Conservation (phyloP, 2,113 vertebrate genomes). For the Tragelaphus strepsiceros region DNA sequence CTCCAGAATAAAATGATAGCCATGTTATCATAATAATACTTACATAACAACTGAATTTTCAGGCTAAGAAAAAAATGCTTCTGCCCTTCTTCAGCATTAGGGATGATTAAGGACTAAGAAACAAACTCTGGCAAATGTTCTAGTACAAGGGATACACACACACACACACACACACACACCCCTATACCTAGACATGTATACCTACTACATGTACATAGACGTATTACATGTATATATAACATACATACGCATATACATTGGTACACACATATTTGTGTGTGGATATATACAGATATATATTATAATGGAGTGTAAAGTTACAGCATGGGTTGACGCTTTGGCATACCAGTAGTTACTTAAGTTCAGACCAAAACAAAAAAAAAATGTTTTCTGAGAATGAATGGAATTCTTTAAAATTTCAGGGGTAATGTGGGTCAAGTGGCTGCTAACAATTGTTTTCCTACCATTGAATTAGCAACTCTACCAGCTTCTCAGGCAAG, state of each 20-base stretch:
- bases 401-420: neutral
- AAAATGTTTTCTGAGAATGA: neutral
- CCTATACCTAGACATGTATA: neutral
- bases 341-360: neutral
- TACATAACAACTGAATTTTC: neutral
- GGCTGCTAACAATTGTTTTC: neutral
- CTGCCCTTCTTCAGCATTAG: neutral
- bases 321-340: neutral
- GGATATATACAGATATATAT: neutral
- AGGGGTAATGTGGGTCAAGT: neutral
- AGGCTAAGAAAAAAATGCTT: neutral
- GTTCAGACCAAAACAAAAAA: neutral
- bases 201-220: neutral
- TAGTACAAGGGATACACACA: neutral
- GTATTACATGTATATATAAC: neutral
- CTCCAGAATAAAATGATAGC: neutral
- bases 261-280: neutral
- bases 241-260: neutral
- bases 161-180: neutral
- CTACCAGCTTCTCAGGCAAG: neutral
- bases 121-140: neutral
- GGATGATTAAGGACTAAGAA: neutral
- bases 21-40: slow-evolving; percentile 27
- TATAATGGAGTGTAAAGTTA: neutral
- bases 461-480: neutral